These are phyloP conservation scores for Darevskia mixta DNA, from an alignment of 2,797 vertebrate genomes.

Conservation along the genomic window DNA sequence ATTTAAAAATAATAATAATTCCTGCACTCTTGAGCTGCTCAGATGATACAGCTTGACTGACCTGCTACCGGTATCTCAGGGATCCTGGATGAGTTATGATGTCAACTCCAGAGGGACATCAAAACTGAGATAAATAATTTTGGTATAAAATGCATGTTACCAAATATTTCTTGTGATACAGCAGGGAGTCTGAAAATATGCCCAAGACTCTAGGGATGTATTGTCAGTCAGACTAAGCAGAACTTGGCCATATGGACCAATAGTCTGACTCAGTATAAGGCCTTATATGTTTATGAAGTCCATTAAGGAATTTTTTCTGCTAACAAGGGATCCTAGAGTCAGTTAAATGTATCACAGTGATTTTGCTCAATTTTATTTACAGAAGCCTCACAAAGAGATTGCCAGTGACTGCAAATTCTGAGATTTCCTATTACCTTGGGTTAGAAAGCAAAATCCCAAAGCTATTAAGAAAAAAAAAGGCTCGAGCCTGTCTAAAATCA, in stretches of 20 bases:
- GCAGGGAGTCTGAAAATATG: no score
- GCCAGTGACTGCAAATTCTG: neutral
- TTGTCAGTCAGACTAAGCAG: no score
- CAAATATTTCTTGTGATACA: no score
- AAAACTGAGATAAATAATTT: conserved; percentile 66
- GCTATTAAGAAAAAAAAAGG: neutral
- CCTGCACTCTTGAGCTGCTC: conserved; percentile 52
- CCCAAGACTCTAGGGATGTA: no score
- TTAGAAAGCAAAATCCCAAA: neutral
- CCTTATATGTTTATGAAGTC: neutral
- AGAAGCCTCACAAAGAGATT: neutral
- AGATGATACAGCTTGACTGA: conserved; percentile 93
- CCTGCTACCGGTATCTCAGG: conserved; percentile 86
- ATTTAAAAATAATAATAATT: conserved; percentile 16
- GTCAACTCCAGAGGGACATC: conserved; percentile 90
- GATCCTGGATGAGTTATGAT: conserved; percentile 76
- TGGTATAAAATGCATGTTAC: no score
- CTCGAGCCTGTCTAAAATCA: neutral
- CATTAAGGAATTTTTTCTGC: neutral
- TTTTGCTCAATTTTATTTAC: neutral
- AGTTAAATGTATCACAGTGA: neutral
- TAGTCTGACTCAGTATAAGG: neutral
- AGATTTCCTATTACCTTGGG: neutral
- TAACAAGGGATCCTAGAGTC: neutral
- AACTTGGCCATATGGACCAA: neutral